Base-by-base conservation (phyloP, 2,797 vertebrate genomes). In the Pipistrellus pipistrellus region DNA sequence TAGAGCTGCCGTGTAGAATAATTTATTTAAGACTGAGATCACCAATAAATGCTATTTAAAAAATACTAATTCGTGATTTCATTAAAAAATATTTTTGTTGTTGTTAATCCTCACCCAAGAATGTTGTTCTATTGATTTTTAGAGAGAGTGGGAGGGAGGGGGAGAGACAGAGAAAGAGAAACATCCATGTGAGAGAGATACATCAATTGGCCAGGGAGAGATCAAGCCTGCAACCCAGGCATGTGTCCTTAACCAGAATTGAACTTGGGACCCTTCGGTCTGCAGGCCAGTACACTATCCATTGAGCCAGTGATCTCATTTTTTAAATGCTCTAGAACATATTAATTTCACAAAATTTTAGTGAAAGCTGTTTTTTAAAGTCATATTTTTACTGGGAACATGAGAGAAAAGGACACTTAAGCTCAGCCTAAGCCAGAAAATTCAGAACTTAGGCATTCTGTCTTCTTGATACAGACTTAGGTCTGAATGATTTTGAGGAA, bases 1-100 rank as follows among this genome's bases (percentile, higher is more conserved):
- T 96, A 87, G 95, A 97, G 80, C 81, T 95, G 71, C 57, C 77
- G 80, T 12, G 78, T 30, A 93, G 17, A 88, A 96, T 72, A 80
- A 91, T 88, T 93, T 82, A 86, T 91, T 97, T 94, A 81, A 92
- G 94, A 95, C 10, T 92, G 55, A 93, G n/a, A 92, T 55, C 46
- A 92, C 4, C 12, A 92, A 32, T 87, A 90, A 94, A 77, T 84
- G 23, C 66, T 88, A 64, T 57, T 93, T 96, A 77, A 35, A 94
- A 97, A 95, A 85, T 18, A 91, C 81, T 72, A 87, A 90, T 73
- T 95, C 64, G 46, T 86, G 30, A 84, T 75, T 48, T 91, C 38
- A 91, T 69, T 81, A 30, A 7, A 30, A 30, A 62, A 59, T 30
- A 62, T 30, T 14, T 30, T 30, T 62, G 27, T 30, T 62, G 59